Evolutionary conservation across 2,888 invertebrate genomes (phyloP).

Genomic region (Cephonodes hylas): DNA sequence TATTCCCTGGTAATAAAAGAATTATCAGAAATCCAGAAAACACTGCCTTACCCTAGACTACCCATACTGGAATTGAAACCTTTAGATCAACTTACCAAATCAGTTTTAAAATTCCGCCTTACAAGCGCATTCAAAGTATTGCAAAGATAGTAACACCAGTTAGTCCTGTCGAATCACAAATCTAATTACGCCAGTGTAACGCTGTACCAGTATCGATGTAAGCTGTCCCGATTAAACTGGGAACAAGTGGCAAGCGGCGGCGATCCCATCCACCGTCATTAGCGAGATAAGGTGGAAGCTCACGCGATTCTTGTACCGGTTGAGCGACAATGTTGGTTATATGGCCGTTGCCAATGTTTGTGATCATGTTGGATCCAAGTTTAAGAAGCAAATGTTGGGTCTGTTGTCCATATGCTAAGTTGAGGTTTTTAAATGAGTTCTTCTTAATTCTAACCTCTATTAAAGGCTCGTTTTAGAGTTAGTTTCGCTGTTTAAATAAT

Average conservation of each 20-base stretch:
- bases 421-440: too few relatives aligned
- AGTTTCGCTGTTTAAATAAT: too few relatives aligned
- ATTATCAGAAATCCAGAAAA: too few relatives aligned
- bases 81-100: too few relatives aligned
- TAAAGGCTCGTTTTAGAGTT: too few relatives aligned
- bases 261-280: constrained; percentile 22
- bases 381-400: not conserved
- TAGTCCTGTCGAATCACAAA: not conserved
- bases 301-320: constrained; percentile 20
- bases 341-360: not conserved
- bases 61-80: too few relatives aligned
- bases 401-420: not conserved
- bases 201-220: not conserved
- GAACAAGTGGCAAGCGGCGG: constrained; percentile 13
- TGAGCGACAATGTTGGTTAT: not conserved
- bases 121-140: too few relatives aligned
- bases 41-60: too few relatives aligned
- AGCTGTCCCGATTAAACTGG: not conserved
- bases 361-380: not conserved
- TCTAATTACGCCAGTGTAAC: not conserved
- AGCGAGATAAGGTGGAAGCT: constrained; percentile 25
- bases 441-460: too few relatives aligned
- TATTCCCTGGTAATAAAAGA: too few relatives aligned
- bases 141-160: too few relatives aligned
- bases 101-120: too few relatives aligned